Evolutionary conservation across 2,888 invertebrate species (phyloP), one percentile per base, ranked within the genome.

Genomic region (Monopis laevigella): DNA sequence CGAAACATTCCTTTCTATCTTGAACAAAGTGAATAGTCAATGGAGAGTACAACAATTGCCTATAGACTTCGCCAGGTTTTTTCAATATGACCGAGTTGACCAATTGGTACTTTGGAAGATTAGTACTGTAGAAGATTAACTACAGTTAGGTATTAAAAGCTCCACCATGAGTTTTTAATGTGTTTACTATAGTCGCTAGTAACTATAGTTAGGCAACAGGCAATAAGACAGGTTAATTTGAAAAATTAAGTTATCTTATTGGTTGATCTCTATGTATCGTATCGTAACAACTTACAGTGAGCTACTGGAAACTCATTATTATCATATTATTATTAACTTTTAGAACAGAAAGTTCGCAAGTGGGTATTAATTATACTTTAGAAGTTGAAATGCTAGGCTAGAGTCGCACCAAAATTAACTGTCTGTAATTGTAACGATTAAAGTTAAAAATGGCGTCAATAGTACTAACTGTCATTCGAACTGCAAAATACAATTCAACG

Each of bases 91-190:
- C 43, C 81, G 92, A 44, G 87, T 88, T 16, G 88, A 88, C 53
- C 88, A 93, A 54, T 68, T 94, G 48, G 86, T 92, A 19, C 61
- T 94, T 41, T 88, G 90, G 85, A 86, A 86, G 69, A 85, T 92
- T 17, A n/a, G n/a, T n/a, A n/a, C n/a, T n/a, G n/a, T n/a, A n/a
- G n/a, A n/a, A n/a, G n/a, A n/a, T n/a, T n/a, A n/a, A n/a, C n/a
- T n/a, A n/a, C n/a, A n/a, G n/a, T n/a, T n/a, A n/a, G n/a, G n/a
- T n/a, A n/a, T n/a, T n/a, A n/a, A n/a, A n/a, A n/a, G n/a, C n/a
- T n/a, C n/a, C n/a, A n/a, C n/a, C n/a, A n/a, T n/a, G n/a, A n/a
- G n/a, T n/a, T n/a, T n/a, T n/a, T n/a, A n/a, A n/a, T n/a, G n/a
- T n/a, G n/a, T n/a, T n/a, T n/a, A n/a, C n/a, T n/a, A n/a, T n/a